Base-by-base conservation (phyloP, 2,113 vertebrate genomes). In the Thomomys bottae region DNA sequence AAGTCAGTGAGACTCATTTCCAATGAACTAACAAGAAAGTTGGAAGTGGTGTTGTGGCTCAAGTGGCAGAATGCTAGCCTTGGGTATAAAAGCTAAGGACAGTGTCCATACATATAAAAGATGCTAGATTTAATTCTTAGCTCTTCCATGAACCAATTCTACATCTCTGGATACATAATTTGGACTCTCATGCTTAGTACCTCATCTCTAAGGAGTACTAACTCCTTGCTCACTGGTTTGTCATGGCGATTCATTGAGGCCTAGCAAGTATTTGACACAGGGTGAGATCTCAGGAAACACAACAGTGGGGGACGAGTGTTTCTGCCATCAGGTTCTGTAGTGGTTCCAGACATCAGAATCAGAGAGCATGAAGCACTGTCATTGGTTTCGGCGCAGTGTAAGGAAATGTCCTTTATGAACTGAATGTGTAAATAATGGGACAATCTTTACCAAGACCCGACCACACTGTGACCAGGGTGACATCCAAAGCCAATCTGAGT, bases 401-500 rank as follows among this genome's bases (percentile, higher is more conserved):
- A 91, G 73, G 34, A 79, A 80, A 34, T 68, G 49, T 66, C 38
- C 36, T 90, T 30, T 82, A 38, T 59, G 67, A 67, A 64, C 49
- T 59, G 17, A 10, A 94, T 28, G 63, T 91, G 49, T 61, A 49
- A 80, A 63, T 77, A 75, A 82, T 6, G 21, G 81, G 8, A 63
- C n/a, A n/a, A 73, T 15, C 57, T 92, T 92, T 45, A 23, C 42
- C 71, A 86, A 70, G n/a, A 88, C 36, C 2, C 63, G 12, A 85
- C 75, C 28, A 66, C 82, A 40, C 68, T 80, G n/a, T 91, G 45
- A 26, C 10, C 9, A 21, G 54, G 23, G 24, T 68, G 17, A 71
- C 77, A 89, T 24, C 34, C 78, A 90, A 75, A 87, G 79, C 59
- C 26, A 86, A 54, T 66, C 24, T 10, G 64, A 86, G 67, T 89